These are phyloP conservation scores for Boleophthalmus pectinirostris DNA, from an alignment of 2,113 vertebrate species.

Conservation along the genomic window DNA sequence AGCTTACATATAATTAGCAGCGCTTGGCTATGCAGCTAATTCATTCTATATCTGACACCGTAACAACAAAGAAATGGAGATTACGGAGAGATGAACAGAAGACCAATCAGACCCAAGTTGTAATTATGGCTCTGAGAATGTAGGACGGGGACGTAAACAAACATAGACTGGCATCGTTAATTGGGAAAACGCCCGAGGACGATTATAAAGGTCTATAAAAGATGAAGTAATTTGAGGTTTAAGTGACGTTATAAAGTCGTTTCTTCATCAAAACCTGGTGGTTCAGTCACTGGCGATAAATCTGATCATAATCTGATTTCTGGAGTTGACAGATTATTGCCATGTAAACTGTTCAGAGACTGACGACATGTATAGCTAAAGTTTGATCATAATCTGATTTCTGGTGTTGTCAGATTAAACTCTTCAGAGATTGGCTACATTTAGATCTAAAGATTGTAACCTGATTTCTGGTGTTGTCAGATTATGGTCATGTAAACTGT, in stretches of 20 bases:
- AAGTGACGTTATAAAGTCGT: background rate
- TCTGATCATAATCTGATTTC: background rate
- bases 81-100: background rate
- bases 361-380: no score
- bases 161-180: background rate
- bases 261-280: background rate
- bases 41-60: conserved; percentile 22
- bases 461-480: no score
- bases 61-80: conserved; percentile 24
- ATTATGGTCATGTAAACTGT: no score
- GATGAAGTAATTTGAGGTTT: background rate
- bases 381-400: no score
- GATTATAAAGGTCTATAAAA: background rate
- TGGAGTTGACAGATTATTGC: background rate
- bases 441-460: no score
- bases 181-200: background rate
- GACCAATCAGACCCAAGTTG: background rate
- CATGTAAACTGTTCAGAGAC: no score
- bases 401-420: no score
- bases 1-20: conserved; percentile 28
- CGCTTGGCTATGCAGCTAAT: conserved; percentile 3
- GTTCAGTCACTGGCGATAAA: no score
- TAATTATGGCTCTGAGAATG: background rate
- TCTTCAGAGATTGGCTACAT: no score
- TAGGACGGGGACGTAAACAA: background rate